Evolutionary conservation across 2,888 invertebrate species (phyloP), one percentile per base, ranked within the genome.

Genomic region (Teinopalpus imperialis): DNA sequence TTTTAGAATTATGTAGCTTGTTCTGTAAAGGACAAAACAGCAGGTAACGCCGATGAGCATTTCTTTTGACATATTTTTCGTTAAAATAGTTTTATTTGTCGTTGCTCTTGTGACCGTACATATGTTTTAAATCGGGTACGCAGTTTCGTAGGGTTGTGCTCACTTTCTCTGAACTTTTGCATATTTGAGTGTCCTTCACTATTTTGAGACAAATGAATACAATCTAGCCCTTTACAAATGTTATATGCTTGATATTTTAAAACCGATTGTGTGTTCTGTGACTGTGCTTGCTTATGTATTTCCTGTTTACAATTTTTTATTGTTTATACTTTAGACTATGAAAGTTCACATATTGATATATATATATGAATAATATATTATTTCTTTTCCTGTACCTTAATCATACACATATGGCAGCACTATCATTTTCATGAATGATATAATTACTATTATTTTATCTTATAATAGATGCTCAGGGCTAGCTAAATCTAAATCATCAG

Each of bases 1-100:
- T 87, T 87, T 82, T 87, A 87, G 87, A 87, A 83, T 75, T 79
- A 79, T 78, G 75, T 81, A 78, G 80, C 74, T 83, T 78, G 74
- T 66, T 70, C 70, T 69, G 63, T 80, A 76, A 74, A 82, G 80
- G 79, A 82, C 82, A 69, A 63, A 75, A 72, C 69, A 76, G 74
- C 78, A 76, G 75, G 74, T 78, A 77, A 72, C 66, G 54, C 48
- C 45, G 65, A 63, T 49, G 57, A 62, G 59, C 56, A 60, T 66
- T 64, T 63, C 5, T 29, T 29, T 43, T 49, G 49, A 50, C 42
- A 44, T 48, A 50, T 51, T 54, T 52, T 13, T 46, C 27, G 39
- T 53, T 49, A 49, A 50, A 42, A 54, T 44, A 36, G 24, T 44
- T 14, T 21, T 41, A 36, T 43, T 43, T 20, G 58, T 55, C 60